phyloP scores from a whole-genome alignment of 2,888 invertebrate species.

The Meiosimyza decipiens region DNA sequence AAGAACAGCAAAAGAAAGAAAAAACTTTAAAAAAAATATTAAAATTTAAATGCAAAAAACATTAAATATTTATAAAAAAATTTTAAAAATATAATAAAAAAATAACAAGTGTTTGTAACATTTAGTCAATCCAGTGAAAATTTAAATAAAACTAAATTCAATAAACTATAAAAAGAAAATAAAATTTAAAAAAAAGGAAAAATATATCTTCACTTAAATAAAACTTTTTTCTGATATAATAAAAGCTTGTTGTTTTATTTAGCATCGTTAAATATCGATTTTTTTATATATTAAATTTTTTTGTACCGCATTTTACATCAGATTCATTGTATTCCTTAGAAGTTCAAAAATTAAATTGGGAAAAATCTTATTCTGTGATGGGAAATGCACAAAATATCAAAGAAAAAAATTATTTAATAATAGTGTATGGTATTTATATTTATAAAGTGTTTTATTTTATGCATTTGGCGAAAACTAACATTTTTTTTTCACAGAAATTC shows the following conservation, averaged over 20 bases:
- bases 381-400: no score
- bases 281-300: no score
- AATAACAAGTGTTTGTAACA: slow-evolving; percentile 47
- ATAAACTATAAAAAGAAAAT: slow-evolving; percentile 33
- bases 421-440: no score
- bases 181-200: slow-evolving; percentile 39
- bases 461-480: no score
- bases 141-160: slow-evolving; percentile 33
- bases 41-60: slow-evolving; percentile 42
- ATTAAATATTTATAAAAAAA: slow-evolving; percentile 42
- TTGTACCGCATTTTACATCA: no score
- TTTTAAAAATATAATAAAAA: slow-evolving; percentile 47
- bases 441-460: no score
- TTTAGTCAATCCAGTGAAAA: slow-evolving; percentile 45
- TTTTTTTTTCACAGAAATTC: no score
- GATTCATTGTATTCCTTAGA: no score
- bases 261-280: no score
- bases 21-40: slow-evolving; percentile 49
- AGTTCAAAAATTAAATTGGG: no score
- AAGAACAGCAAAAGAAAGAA: slow-evolving; percentile 29
- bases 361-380: no score
- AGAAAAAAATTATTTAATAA: no score
- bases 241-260: slow-evolving; percentile 31
- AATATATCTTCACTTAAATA: slow-evolving; percentile 55
- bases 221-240: slow-evolving; percentile 65